Evolutionary conservation across 1,140 invertebrate genomes (phyloP).

Genomic region (Pygmarrhopalites habei): DNA sequence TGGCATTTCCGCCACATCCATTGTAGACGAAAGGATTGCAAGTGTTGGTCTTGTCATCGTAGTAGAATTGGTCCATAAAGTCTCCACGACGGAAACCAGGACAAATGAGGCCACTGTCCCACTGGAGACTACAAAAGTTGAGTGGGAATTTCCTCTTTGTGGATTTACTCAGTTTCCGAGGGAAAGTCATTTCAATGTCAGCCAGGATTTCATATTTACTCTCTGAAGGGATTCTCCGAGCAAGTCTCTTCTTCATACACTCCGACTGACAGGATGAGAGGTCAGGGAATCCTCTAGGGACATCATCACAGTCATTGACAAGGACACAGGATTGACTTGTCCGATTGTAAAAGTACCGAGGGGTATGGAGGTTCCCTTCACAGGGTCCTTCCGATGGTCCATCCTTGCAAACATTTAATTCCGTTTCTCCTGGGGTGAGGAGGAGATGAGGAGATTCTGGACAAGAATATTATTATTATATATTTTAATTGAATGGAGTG

Average conservation of each 20-base stretch:
- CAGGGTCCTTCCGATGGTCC: not conserved
- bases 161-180: not conserved
- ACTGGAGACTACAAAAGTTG: constrained; percentile 11
- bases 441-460: too few species aligned
- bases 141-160: constrained; percentile 7
- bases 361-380: not conserved
- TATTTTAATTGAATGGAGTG: too few species aligned
- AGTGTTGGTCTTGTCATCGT: constrained; percentile 16
- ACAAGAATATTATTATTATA: too few species aligned
- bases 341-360: not conserved
- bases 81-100: constrained; percentile 18
- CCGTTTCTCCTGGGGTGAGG: too few species aligned
- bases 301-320: not conserved
- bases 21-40: constrained; percentile 24
- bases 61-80: constrained; percentile 25
- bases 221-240: not conserved
- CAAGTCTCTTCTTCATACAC: not conserved
- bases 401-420: too few species aligned
- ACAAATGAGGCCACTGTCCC: constrained; percentile 22
- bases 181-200: not conserved
- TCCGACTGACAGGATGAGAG: not conserved
- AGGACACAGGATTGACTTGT: not conserved
- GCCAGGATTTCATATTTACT: not conserved
- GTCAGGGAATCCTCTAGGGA: not conserved
- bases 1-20: constrained; percentile 32